Base-by-base conservation (phyloP, 2,888 invertebrate genomes). In the Ametastegia equiseti region DNA sequence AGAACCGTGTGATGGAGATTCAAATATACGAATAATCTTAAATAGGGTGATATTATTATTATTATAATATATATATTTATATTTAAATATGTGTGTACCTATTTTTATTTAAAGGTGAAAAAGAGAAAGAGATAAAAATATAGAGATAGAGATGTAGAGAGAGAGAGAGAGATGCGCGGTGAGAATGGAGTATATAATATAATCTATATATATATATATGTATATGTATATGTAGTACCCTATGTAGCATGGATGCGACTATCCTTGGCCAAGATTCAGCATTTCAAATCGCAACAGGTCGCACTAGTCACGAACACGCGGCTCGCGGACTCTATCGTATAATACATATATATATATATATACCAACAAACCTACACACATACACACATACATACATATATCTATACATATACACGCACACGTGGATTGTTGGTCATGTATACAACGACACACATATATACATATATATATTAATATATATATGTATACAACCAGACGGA, bases 241-340 rank as follows among this genome's bases (percentile, higher is more conserved):
- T 5, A 42, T 42, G 5, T 6, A 6, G 54, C 5, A 19, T 15
- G 23, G 19, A 63, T 9, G 5, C 0, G 23, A 60, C 80, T 71
- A 78, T 80, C 82, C 82, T 80, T 79, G 65, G 81, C 75, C 81
- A 81, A 75, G 81, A 81, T 75, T 77, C 81, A 36, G 81, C 75
- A 63, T 81, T 81, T 65, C 82, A 85, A 89, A 87, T 90, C 87
- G 90, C 90, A 90, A 90, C 90, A 90, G 90, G 90, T 90, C 88
- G 86, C 88, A 82, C 83, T 71, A 47, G 45, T 15, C 45, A 71
- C 71, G 71, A 42, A 71, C 71, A 27, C 71, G 36, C 71, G n/a
- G n/a, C n/a, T n/a, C n/a, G 63, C 27, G 27, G 27, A 63, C 30
- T 63, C 15, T 54, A 54, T 13, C 19, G 54, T 54, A 54, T 54